Conservation (phyloP, 2,888 invertebrate genomes). For the Yponomeuta plumbellus region DNA sequence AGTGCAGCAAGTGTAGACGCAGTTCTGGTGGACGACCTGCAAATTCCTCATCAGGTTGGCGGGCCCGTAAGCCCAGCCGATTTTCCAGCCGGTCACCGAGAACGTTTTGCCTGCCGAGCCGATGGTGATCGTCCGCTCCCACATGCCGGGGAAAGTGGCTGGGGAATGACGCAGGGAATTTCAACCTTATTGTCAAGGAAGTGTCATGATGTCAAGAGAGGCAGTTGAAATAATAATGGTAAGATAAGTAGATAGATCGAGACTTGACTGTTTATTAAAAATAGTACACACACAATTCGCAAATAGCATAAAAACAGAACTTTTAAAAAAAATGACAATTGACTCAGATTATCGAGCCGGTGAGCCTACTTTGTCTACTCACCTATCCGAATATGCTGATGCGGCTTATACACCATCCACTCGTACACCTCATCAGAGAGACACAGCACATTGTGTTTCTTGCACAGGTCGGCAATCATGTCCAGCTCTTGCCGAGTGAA, state of each 20-base stretch:
- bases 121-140: slow-evolving; percentile 97
- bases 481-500: slow-evolving; percentile 82
- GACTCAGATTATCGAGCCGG: too few relatives aligned
- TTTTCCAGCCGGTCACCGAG: slow-evolving; percentile 98
- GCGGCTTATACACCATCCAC: slow-evolving; percentile 93
- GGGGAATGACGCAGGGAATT: slow-evolving; percentile 20
- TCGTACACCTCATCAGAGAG: slow-evolving; percentile 99
- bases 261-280: too few relatives aligned
- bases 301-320: too few relatives aligned
- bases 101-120: slow-evolving; percentile 99
- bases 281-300: too few relatives aligned
- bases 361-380: slow-evolving; percentile 28
- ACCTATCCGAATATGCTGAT: slow-evolving; percentile 94
- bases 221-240: too few relatives aligned
- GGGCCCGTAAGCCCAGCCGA: slow-evolving; percentile 97
- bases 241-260: too few relatives aligned
- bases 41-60: slow-evolving; percentile 85
- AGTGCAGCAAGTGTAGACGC: slow-evolving; percentile 93
- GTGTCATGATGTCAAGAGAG: too few relatives aligned
- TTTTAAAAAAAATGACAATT: too few relatives aligned
- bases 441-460: slow-evolving; percentile 93
- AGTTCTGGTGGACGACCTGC: slow-evolving; percentile 96
- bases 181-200: too few relatives aligned
- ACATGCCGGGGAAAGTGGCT: slow-evolving; percentile 97
- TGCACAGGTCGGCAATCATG: slow-evolving; percentile 90